phyloP scores from a whole-genome alignment of 2,113 vertebrate species.

The Lepisosteus oculatus region DNA sequence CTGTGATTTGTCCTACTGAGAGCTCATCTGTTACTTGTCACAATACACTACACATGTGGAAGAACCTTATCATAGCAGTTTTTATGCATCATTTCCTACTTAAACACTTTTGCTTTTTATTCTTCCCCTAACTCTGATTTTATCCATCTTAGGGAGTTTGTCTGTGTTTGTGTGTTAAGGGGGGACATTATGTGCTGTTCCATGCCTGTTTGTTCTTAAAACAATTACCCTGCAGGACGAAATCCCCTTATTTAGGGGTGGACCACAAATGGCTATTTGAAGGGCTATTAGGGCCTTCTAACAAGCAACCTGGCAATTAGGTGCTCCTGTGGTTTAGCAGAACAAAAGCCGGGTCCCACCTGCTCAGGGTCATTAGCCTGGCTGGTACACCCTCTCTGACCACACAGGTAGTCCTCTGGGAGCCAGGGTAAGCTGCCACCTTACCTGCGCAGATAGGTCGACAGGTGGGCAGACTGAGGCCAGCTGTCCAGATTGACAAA shows the following conservation, averaged over 20 bases:
- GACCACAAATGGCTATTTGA: not conserved
- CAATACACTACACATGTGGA: too few relatives aligned
- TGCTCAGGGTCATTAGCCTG: conserved; percentile 7
- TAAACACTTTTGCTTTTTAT: not conserved
- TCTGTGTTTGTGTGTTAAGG: not conserved
- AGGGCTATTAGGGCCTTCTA: not conserved
- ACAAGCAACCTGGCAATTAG: not conserved
- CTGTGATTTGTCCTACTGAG: too few relatives aligned
- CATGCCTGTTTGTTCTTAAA: not conserved
- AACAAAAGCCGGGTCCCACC: not conserved
- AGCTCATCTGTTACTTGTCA: too few relatives aligned
- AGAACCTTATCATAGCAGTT: rapidly evolving
- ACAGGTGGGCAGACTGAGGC: not conserved
- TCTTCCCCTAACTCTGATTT: not conserved
- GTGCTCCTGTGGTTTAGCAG: not conserved
- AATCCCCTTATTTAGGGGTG: not conserved
- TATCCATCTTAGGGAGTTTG: not conserved
- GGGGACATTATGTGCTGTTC: not conserved
- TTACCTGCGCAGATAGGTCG: not conserved
- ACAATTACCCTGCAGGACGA: not conserved
- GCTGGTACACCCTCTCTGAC: not conserved
- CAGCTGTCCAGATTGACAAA: conserved; percentile 18
- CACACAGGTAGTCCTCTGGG: not conserved
- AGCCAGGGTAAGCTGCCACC: not conserved
- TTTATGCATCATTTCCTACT: rapidly evolving